A percentile compares a stretch with the other conserved stretches of the same genome.
Evolutionary conservation across 1,140 invertebrate species (phyloP).

Genomic region (Eumaeus atala): DNA sequence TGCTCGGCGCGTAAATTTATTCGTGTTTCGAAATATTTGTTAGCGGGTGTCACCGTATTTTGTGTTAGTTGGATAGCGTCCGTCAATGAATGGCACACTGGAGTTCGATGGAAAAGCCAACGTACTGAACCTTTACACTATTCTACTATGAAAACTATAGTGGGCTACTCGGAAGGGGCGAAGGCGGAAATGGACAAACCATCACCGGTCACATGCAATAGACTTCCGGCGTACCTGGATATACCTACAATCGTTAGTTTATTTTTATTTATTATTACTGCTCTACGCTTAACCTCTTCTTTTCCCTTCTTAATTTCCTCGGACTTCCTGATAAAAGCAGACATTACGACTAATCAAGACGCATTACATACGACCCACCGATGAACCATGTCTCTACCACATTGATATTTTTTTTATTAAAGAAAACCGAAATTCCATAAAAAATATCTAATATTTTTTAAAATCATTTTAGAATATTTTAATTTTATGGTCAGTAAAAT

Average conservation of each 20-base stretch:
- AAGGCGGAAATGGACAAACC: conserved; percentile 58
- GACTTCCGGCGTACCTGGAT: conserved; percentile 47
- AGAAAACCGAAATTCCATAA: no score
- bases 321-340: no score
- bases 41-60: conserved; percentile 52
- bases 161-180: conserved; percentile 60
- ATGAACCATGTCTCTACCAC: no score
- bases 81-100: conserved; percentile 49
- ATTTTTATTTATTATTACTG: background rate
- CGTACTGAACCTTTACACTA: conserved; percentile 17
- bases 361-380: no score
- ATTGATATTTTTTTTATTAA: no score
- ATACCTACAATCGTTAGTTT: conserved; percentile 50
- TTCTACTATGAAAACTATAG: conserved; percentile 60
- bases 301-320: no score
- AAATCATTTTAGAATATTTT: no score
- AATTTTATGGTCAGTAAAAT: no score
- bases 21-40: conserved; percentile 50
- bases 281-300: no score
- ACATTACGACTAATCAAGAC: no score
- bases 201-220: conserved; percentile 48
- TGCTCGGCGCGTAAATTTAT: conserved; percentile 30
- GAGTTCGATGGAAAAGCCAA: conserved; percentile 35
- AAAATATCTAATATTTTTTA: no score
- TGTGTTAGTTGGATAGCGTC: conserved; percentile 59